These are phyloP conservation scores for Eudemis profundana DNA, from an alignment of 2,888 invertebrate species.

Conservation along the genomic window DNA sequence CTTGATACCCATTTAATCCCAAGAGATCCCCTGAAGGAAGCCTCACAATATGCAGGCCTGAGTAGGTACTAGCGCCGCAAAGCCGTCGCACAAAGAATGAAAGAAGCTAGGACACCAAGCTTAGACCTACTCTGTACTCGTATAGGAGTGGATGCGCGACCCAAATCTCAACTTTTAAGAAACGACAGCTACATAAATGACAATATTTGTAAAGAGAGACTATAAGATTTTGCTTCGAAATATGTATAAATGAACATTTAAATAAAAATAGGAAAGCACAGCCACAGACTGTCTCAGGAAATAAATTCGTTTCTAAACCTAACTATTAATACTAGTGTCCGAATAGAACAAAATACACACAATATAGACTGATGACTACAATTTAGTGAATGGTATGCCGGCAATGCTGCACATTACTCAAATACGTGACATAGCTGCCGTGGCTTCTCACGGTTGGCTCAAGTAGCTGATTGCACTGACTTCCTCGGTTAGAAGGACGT, in stretches of 20 bases:
- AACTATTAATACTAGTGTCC: too few relatives aligned
- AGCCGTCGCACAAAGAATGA: constrained; percentile 42
- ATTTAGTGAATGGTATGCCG: constrained; percentile 26
- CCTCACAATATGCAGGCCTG: constrained; percentile 30
- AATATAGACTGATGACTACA: constrained; percentile 23
- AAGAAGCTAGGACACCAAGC: constrained; percentile 50
- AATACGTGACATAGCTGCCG: constrained; percentile 45
- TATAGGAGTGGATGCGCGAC: constrained; percentile 37
- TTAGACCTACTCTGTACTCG: constrained; percentile 48
- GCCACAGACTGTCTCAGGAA: too few relatives aligned
- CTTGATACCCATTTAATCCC: constrained; percentile 45
- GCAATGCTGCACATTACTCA: constrained; percentile 13
- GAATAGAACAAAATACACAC: background rate
- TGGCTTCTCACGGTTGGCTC: constrained; percentile 52
- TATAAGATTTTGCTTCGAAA: too few relatives aligned
- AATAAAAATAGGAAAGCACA: too few relatives aligned
- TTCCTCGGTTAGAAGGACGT: background rate
- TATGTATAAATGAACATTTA: too few relatives aligned
- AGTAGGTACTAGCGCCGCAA: constrained; percentile 16
- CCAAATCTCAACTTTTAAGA: constrained; percentile 34
- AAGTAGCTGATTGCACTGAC: constrained; percentile 35
- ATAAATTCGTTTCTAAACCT: too few relatives aligned
- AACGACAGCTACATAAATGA: constrained; percentile 11
- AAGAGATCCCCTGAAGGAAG: constrained; percentile 47
- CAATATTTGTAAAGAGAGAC: background rate